Evolutionary conservation across 2,797 vertebrate species (phyloP).

Genomic region (Sphaeramia orbicularis): DNA sequence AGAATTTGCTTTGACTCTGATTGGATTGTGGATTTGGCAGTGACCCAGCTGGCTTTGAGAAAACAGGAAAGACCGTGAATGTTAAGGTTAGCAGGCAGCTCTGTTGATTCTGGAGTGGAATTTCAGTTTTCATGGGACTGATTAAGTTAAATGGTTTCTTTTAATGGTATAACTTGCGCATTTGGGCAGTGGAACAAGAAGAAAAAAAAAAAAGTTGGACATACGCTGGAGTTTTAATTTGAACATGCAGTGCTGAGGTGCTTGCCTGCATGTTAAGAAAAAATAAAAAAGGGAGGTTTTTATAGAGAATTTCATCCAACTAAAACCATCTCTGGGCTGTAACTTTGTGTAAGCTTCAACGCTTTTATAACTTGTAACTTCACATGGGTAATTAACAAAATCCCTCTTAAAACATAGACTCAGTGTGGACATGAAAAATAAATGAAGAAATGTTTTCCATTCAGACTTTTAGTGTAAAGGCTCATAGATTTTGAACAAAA

Average conservation of each 20-base stretch:
- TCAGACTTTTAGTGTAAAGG: background rate
- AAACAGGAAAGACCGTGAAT: constrained; percentile 41
- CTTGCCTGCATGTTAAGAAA: constrained; percentile 22
- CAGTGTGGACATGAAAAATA: background rate
- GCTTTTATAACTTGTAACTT: constrained; percentile 25
- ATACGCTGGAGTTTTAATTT: constrained; percentile 47
- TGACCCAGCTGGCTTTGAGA: constrained; percentile 29
- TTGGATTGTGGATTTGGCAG: constrained; percentile 60
- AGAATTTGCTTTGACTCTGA: constrained; percentile 43
- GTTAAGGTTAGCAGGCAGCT: constrained; percentile 61
- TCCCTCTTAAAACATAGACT: constrained; percentile 9
- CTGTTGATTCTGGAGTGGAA: constrained; percentile 71
- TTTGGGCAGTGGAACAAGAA: constrained; percentile 62
- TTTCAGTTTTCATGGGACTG: constrained; percentile 75
- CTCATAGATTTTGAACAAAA: background rate
- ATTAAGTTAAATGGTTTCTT: constrained; percentile 73
- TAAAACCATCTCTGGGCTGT: constrained; percentile 34
- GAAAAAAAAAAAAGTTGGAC: constrained; percentile 46
- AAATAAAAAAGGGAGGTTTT: constrained; percentile 42
- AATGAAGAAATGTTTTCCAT: background rate
- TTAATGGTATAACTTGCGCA: constrained; percentile 72
- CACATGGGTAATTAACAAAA: constrained; percentile 18
- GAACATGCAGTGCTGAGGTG: constrained; percentile 53
- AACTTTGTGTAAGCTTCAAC: constrained; percentile 15
- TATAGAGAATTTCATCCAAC: constrained; percentile 35